Percentiles rank a stretch among this genome's conserved stretches.
phyloP scores from a whole-genome alignment of 1,140 invertebrate genomes.

The Trichonephila clavipes region DNA sequence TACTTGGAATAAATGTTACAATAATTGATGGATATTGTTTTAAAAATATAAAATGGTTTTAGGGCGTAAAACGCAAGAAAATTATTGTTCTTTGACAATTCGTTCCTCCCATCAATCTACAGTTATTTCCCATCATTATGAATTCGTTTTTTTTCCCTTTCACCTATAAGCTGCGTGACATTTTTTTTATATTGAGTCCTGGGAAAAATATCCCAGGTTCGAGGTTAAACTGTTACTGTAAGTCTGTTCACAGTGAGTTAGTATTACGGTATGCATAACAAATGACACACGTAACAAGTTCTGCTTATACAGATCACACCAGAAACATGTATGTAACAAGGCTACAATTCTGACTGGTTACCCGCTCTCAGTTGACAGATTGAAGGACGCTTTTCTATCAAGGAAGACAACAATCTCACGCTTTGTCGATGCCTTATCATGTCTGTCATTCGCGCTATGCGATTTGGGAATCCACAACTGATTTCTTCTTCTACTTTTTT shows the following conservation, averaged over 20 bases:
- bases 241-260: neutral
- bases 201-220: too few relatives aligned
- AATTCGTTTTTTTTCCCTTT: too few relatives aligned
- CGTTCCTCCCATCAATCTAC: too few relatives aligned
- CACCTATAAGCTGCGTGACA: too few relatives aligned
- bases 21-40: too few relatives aligned
- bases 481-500: constrained; percentile 1
- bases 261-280: constrained; percentile 17
- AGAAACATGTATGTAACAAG: constrained; percentile 4
- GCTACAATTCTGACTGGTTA: neutral
- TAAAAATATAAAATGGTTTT: too few relatives aligned
- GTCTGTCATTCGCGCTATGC: neutral
- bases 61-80: too few relatives aligned
- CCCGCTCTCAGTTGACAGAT: neutral
- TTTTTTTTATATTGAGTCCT: too few relatives aligned
- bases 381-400: neutral
- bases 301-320: neutral
- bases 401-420: neutral
- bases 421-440: neutral
- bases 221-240: too few relatives aligned
- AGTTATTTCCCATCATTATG: too few relatives aligned
- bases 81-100: too few relatives aligned
- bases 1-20: too few relatives aligned
- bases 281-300: neutral
- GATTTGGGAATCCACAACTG: neutral